Base-by-base conservation (phyloP, 2,888 invertebrate genomes). In the Clivina fossor region DNA sequence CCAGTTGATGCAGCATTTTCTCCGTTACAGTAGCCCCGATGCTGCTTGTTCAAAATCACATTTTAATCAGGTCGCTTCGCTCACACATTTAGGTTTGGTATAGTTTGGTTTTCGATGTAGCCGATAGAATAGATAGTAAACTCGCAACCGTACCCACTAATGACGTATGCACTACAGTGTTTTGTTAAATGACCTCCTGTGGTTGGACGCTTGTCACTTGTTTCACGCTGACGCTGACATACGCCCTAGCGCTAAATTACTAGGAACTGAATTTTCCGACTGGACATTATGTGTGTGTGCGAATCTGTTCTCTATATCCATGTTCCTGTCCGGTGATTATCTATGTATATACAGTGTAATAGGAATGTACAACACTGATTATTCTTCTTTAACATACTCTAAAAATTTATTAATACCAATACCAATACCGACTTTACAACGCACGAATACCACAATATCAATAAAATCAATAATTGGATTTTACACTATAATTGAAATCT, bases 91-190 rank as follows among this genome's bases (percentile, higher is more conserved):
- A 47, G 47, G 47, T 32, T 35, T 47, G 24, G 13, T n/a, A n/a
- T n/a, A n/a, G 19, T 47, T 47, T 47, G 33, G 20, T 32, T 32
- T 47, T 33, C 11, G 22, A 32, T 33, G 19, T n/a, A 44, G 19
- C 30, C 30, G 44, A 44, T 44, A 32, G 44, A n/a, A n/a, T n/a
- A n/a, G n/a, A n/a, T 30, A 11, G 30, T 32, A 20, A 44, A 44
- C 28, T 47, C 33, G 20, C 30, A 32, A 47, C 47, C 47, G 47
- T 33, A 33, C 33, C 46, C 47, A 47, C 55, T 55, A 55, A 55
- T 55, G 55, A 55, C 55, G 47, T 55, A 55, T 55, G 55, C 55
- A 55, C 55, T 55, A 55, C 47, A 38, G 55, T 55, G 47, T 55
- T 55, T 55, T 55, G 55, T 55, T 55, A 47, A 55, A 55, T 46